Evolutionary conservation across 2,888 invertebrate genomes (phyloP).

Genomic region (Aspidiotus rigidus): DNA sequence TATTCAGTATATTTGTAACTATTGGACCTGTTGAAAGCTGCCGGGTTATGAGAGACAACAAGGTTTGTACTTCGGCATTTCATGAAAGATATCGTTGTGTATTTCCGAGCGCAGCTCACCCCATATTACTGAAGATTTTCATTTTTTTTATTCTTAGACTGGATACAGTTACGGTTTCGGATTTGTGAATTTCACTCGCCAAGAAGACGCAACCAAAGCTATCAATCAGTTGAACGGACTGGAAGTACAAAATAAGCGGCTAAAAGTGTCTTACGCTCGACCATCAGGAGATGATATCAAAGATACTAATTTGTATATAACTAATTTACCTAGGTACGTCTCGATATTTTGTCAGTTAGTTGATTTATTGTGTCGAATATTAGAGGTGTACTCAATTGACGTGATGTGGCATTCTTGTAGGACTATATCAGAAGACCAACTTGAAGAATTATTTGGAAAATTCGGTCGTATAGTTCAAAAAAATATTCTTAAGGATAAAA

Average conservation of each 20-base stretch:
- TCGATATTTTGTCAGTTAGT: slow-evolving; percentile 26
- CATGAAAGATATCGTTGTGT: background rate
- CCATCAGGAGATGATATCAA: slow-evolving; percentile 87
- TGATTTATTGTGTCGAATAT: background rate
- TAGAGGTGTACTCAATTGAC: background rate
- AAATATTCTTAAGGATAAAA: slow-evolving; percentile 79
- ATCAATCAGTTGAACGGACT: slow-evolving; percentile 80
- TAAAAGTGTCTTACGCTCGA: slow-evolving; percentile 86
- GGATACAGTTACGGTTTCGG: slow-evolving; percentile 95
- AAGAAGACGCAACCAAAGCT: slow-evolving; percentile 76
- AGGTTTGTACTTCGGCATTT: slow-evolving; percentile 47
- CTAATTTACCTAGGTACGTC: slow-evolving; percentile 70
- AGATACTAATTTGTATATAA: slow-evolving; percentile 87
- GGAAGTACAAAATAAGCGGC: slow-evolving; percentile 78
- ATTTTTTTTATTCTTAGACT: slow-evolving; percentile 50
- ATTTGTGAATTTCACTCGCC: slow-evolving; percentile 80
- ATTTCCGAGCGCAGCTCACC: background rate
- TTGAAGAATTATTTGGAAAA: slow-evolving; percentile 75
- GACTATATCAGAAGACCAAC: slow-evolving; percentile 69
- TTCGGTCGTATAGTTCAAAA: slow-evolving; percentile 87
- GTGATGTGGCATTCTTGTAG: slow-evolving; percentile 40
- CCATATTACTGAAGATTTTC: background rate
- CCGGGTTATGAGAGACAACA: slow-evolving; percentile 83
- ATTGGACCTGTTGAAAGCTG: slow-evolving; percentile 83
- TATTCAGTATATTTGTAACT: slow-evolving; percentile 77